Evolutionary conservation across 2,113 vertebrate species (phyloP).

Genomic region (Columbina picui): DNA sequence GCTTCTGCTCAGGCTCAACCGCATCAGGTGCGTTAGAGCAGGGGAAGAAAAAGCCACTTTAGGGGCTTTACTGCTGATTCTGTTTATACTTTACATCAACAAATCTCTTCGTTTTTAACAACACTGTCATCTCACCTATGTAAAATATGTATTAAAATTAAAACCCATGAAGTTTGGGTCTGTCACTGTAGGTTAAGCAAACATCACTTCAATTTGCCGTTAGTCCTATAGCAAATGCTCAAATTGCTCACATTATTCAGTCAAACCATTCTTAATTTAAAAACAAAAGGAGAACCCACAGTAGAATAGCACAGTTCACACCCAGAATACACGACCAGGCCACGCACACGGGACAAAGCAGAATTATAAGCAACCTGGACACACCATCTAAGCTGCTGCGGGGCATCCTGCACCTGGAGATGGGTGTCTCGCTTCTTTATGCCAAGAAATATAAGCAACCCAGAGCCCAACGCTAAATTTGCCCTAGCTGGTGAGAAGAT

Average conservation of each 20-base stretch:
- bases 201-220: not conserved
- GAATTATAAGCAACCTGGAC: not conserved
- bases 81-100: not conserved
- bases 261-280: not conserved
- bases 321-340: not conserved
- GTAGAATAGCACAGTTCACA: not conserved
- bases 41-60: not conserved
- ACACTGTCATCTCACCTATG: constrained; percentile 10
- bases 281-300: not conserved
- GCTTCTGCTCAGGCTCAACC: not conserved
- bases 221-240: not conserved
- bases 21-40: not conserved
- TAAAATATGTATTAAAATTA: not conserved
- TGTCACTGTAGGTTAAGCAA: constrained; percentile 16
- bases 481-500: not conserved
- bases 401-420: not conserved
- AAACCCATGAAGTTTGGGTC: not conserved
- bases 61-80: not conserved
- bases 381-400: not conserved
- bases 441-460: not conserved
- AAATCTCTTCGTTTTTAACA: not conserved
- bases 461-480: not conserved
- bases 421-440: not conserved
- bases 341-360: too few species aligned
- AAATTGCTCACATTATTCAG: not conserved